Evolutionary conservation across 2,888 invertebrate species (phyloP).

Genomic region (Drosophila percnosoma): DNA sequence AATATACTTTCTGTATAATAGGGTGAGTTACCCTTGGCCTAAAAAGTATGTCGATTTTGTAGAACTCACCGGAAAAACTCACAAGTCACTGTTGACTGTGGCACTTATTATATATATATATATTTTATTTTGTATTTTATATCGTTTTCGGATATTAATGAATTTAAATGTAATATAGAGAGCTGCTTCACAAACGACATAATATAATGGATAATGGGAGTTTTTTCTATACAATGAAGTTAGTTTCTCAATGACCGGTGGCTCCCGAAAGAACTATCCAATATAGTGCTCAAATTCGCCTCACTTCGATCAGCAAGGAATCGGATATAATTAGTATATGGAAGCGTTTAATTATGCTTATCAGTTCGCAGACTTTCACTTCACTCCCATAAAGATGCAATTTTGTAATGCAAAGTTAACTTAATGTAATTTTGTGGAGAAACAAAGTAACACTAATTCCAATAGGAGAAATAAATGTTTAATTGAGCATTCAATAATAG

Average conservation of each 20-base stretch:
- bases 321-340: neutral
- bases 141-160: neutral
- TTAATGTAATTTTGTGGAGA: neutral
- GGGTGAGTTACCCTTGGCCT: too few relatives aligned
- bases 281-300: neutral
- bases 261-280: neutral
- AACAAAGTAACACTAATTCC: neutral
- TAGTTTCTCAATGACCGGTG: neutral
- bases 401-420: neutral
- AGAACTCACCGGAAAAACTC: too few relatives aligned
- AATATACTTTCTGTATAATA: neutral
- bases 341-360: neutral
- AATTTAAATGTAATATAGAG: neutral
- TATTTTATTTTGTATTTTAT: neutral
- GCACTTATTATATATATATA: neutral
- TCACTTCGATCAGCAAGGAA: too few relatives aligned
- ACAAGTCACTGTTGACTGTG: too few relatives aligned
- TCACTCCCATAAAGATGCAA: neutral
- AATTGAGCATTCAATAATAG: neutral
- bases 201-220: neutral
- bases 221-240: neutral
- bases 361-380: neutral
- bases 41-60: too few relatives aligned
- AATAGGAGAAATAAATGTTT: neutral
- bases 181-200: neutral